Conservation (phyloP, 2,888 invertebrate genomes). For the Callinectes sapidus region DNA sequence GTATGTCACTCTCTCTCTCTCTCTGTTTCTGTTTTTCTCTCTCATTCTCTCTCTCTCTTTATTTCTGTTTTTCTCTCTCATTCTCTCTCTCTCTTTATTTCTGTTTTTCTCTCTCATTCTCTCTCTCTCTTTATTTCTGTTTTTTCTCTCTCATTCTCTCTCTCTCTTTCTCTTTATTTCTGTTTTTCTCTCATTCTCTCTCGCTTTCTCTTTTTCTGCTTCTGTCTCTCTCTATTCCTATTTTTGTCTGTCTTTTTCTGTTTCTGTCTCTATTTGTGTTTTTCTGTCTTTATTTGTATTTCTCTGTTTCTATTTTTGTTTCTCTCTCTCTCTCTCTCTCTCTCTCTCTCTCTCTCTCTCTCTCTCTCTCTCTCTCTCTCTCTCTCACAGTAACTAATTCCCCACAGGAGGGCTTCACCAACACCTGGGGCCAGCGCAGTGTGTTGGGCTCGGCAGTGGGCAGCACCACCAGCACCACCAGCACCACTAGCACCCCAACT, state of each 20-base stretch:
- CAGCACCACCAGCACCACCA: background rate
- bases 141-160: background rate
- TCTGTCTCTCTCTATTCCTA: background rate
- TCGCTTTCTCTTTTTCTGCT: background rate
- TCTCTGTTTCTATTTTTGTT: background rate
- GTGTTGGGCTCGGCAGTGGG: constrained; percentile 50
- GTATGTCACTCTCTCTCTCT: constrained; percentile 34
- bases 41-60: background rate
- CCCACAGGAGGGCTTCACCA: constrained; percentile 71
- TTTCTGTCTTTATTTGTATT: background rate
- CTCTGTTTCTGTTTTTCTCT: background rate
- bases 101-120: background rate
- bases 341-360: background rate
- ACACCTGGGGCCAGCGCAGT: constrained; percentile 64
- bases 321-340: background rate
- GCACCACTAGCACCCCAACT: background rate
- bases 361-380: background rate
- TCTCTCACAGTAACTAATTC: background rate
- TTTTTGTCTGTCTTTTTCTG: background rate
- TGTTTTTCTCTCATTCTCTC: background rate
- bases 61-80: background rate
- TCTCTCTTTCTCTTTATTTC: background rate
- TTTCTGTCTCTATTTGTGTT: background rate
- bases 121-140: too few relatives aligned
- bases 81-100: background rate